A percentile compares a stretch with the other conserved stretches of the same genome.
Evolutionary conservation across 2,888 invertebrate genomes (phyloP).

Genomic region (Habroteleia sp.): DNA sequence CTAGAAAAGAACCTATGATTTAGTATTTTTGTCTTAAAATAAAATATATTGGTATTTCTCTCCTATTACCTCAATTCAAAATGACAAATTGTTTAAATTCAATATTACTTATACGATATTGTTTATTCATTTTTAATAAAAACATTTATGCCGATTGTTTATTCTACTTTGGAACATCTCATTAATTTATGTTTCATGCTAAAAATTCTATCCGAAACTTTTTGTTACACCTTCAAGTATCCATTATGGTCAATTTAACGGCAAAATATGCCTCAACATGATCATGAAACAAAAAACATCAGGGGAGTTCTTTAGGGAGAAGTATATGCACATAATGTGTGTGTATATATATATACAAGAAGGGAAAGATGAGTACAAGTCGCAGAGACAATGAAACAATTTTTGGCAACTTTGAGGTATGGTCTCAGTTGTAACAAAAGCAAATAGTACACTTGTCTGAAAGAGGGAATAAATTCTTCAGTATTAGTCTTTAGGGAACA

Average conservation of each 20-base stretch:
- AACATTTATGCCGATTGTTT: no score
- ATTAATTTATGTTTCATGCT: no score
- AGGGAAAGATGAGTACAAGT: conserved; percentile 41
- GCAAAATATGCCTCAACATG: conserved; percentile 2
- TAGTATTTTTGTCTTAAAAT: no score
- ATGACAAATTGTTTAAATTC: no score
- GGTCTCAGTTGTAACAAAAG: conserved; percentile 51
- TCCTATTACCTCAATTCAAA: no score
- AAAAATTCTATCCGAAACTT: no score
- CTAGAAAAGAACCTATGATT: no score
- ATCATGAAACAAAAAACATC: conserved; percentile 21
- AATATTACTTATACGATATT: no score
- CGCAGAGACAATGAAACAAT: conserved; percentile 57
- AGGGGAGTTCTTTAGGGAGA: conserved; percentile 29
- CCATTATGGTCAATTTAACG: conserved; percentile 18
- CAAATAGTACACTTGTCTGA: conserved; percentile 42
- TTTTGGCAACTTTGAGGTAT: conserved; percentile 56
- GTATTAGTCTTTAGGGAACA: conserved; percentile 29
- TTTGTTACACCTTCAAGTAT: neutral
- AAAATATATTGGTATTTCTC: no score
- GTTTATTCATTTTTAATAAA: no score
- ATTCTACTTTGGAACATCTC: no score
- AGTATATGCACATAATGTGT: conserved; percentile 31
- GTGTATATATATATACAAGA: conserved; percentile 19
- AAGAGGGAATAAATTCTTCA: conserved; percentile 43